Evolutionary conservation across 1,140 invertebrate genomes (phyloP), one percentile per base, ranked within the genome.

Genomic region (Polypedilum vanderplanki): DNA sequence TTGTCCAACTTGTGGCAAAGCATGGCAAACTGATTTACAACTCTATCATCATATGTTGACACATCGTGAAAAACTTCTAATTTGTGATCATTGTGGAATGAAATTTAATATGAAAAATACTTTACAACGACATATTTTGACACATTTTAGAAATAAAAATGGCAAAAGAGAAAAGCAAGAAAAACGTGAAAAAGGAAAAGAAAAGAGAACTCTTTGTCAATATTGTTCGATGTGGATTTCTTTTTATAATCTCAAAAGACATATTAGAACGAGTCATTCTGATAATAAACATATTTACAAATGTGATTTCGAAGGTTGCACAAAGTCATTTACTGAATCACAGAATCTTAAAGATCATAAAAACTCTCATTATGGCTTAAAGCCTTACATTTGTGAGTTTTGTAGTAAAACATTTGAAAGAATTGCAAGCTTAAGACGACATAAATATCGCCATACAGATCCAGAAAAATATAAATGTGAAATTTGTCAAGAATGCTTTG

Each of bases 51-150:
- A 70, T 7, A 18, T 70, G 65, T 10, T 20, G 5, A 70, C 65
- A 1, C 65, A 70, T 20, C 17, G 65, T 20, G 65, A 70, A 20
- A 70, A 70, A 12, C 65, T 18, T 3, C 65, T 70, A 7, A 18
- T 18, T 10, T 70, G 65, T 22, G 65, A 70, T 70, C 20, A 70
- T 22, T 70, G 65, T 70, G 17, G 17, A 4, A 20, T 18, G 65
- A 70, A 18, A 70, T 70, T 70, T 20, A 70, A 70, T 20, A 70
- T 20, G 17, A 70, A 70, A 70, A 22, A 70, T 18, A 18, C 17
- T 10, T 7, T 70, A 22, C 9, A 18, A 18, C 17, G 20, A 3
- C 65, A 70, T 20, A 70, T 70, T 12, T 20, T 70, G 18, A 18
- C 17, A 10, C 65, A 70, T 20, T 18, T 67, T 20, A 20, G n/a